These are phyloP conservation scores for Psylliodes chrysocephalus DNA, from an alignment of 2,888 invertebrate species.

Conservation along the genomic window DNA sequence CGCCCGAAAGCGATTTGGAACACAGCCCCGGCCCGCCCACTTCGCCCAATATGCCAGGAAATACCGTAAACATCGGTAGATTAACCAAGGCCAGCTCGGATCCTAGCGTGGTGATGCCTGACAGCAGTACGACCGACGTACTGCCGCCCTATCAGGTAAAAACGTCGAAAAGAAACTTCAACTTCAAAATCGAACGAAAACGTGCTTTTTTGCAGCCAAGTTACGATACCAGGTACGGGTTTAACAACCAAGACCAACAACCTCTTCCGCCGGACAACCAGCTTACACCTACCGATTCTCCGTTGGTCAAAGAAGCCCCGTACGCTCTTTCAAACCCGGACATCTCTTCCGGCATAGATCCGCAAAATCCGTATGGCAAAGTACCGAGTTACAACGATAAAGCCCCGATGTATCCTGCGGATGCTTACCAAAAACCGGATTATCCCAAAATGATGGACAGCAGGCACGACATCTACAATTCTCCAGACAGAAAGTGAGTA, in stretches of 20 bases:
- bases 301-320: conserved; percentile 56
- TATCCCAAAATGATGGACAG: conserved; percentile 48
- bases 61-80: conserved; percentile 66
- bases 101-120: conserved; percentile 94
- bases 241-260: conserved; percentile 53
- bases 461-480: conserved; percentile 38
- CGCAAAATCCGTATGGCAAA: conserved; percentile 53
- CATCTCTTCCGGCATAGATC: conserved; percentile 53
- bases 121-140: conserved; percentile 77
- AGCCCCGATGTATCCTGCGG: conserved; percentile 45
- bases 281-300: conserved; percentile 50
- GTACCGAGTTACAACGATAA: conserved; percentile 48
- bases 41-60: conserved; percentile 68
- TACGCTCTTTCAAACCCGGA: conserved; percentile 59
- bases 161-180: background rate
- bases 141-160: conserved; percentile 88
- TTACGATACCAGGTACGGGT: conserved; percentile 62
- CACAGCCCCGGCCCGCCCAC: conserved; percentile 79
- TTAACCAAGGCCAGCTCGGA: conserved; percentile 88
- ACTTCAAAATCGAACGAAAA: too few species aligned
- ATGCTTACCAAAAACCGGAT: conserved; percentile 48
- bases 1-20: conserved; percentile 95
- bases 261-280: conserved; percentile 41
- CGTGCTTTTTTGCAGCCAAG: conserved; percentile 56
- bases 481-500: conserved; percentile 33